These are phyloP conservation scores for Mola mola DNA, from an alignment of 2,113 vertebrate species.

Conservation along the genomic window DNA sequence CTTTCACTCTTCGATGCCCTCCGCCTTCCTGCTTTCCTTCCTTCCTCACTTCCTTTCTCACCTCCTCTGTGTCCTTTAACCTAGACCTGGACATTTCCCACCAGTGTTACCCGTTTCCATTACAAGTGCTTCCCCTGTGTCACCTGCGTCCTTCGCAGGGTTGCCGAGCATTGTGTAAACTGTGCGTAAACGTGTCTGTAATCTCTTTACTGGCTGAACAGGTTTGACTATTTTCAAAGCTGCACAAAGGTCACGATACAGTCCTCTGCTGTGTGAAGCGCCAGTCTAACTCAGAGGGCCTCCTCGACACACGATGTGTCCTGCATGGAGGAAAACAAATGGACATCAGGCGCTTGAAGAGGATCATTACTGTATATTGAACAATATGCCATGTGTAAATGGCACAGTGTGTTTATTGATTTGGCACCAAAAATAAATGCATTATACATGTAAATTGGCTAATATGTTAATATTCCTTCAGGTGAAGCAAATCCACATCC, in stretches of 20 bases:
- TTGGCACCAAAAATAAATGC: too few relatives aligned
- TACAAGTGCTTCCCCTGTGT: conserved; percentile 16
- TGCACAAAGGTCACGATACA: neutral
- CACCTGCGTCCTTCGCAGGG: conserved; percentile 30
- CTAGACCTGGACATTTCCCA: conserved; percentile 21
- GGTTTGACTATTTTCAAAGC: conserved; percentile 1
- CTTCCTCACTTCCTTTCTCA: neutral
- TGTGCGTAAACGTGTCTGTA: neutral
- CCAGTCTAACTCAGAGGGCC: neutral
- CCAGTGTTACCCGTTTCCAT: conserved; percentile 7
- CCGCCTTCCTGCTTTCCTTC: conserved; percentile 1
- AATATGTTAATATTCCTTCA: too few relatives aligned
- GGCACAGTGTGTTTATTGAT: too few relatives aligned
- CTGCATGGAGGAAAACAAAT: neutral
- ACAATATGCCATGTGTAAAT: too few relatives aligned
- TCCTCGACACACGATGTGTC: conserved; percentile 1
- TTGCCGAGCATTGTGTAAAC: conserved; percentile 23
- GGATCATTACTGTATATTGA: neutral
- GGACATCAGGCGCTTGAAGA: neutral
- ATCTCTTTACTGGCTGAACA: neutral
- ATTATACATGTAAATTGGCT: too few relatives aligned
- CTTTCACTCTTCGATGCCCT: conserved; percentile 14
- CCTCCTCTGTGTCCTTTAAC: too few relatives aligned
- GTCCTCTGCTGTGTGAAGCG: neutral
- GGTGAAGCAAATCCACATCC: too few relatives aligned